phyloP scores from a whole-genome alignment of 1,140 invertebrate genomes.

The Euura saliciscinereae region DNA sequence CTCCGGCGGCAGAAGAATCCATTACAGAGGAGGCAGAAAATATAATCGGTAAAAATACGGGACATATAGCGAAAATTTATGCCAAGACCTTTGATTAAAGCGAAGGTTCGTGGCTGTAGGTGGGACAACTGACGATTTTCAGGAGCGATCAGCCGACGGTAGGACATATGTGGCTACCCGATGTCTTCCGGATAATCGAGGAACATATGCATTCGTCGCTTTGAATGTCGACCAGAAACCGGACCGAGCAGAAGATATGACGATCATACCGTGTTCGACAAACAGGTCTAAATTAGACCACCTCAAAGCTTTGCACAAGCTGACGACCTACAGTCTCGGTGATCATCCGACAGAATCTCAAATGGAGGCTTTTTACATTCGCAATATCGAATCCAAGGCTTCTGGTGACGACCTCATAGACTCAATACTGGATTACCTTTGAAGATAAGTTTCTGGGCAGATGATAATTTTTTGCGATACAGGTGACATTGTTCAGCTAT shows the following conservation, averaged over 20 bases:
- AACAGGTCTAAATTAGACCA: conserved; percentile 22
- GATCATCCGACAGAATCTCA: conserved; percentile 24
- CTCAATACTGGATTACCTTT: too few relatives aligned
- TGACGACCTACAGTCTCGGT: conserved; percentile 13
- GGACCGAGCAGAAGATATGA: conserved; percentile 30
- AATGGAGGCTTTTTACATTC: conserved; percentile 30
- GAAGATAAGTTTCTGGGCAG: too few relatives aligned
- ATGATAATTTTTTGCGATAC: neutral
- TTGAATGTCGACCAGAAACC: conserved; percentile 49
- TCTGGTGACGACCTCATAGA: conserved; percentile 20
- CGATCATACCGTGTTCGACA: conserved; percentile 19
- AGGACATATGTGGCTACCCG: conserved; percentile 53
- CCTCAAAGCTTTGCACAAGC: conserved; percentile 21
- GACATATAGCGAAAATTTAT: conserved; percentile 11
- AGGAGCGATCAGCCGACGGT: conserved; percentile 36
- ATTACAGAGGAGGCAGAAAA: neutral
- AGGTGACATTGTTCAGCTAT: conserved; percentile 26
- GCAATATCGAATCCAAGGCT: conserved; percentile 26
- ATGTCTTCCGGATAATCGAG: conserved; percentile 47
- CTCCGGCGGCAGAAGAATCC: neutral
- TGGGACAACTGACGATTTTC: conserved; percentile 30
- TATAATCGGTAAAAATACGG: conserved; percentile 13
- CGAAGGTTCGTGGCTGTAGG: conserved; percentile 22
- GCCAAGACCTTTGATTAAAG: conserved; percentile 20
- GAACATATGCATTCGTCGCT: conserved; percentile 52